phyloP scores from a whole-genome alignment of 2,113 vertebrate genomes.

The Bubalus kerabau region DNA sequence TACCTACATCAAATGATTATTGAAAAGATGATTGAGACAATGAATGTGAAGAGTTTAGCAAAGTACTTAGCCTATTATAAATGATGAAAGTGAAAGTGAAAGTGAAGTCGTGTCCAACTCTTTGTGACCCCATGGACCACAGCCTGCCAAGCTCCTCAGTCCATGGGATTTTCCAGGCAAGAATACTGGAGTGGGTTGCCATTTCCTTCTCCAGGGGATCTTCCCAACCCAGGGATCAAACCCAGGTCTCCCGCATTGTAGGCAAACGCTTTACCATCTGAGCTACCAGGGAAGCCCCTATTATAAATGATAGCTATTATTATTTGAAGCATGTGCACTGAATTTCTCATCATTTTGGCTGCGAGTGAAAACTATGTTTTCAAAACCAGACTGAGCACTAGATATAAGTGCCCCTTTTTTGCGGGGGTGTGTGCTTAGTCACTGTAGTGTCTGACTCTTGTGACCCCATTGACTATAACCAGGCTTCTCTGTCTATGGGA shows the following conservation, averaged over 20 bases:
- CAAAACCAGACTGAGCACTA: not conserved
- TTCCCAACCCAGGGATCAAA: too few species aligned
- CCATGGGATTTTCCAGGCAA: too few species aligned
- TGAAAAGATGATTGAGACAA: slow-evolving; percentile 7
- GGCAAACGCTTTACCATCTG: too few species aligned
- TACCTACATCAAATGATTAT: not conserved
- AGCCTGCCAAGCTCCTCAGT: too few species aligned
- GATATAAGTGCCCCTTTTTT: not conserved
- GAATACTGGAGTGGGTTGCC: too few species aligned
- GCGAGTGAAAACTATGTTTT: not conserved
- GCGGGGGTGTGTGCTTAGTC: not conserved
- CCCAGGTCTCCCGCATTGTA: too few species aligned
- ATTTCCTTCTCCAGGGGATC: too few species aligned
- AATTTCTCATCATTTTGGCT: not conserved
- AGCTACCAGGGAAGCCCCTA: not conserved
- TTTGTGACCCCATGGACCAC: too few species aligned
- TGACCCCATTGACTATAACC: not conserved
- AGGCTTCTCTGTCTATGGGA: not conserved
- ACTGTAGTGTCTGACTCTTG: not conserved
- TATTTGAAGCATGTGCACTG: not conserved
- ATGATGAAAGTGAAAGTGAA: too few species aligned
- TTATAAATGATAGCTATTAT: not conserved
- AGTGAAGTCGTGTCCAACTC: too few species aligned
- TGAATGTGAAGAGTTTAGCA: not conserved
- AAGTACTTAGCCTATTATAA: not conserved